Conservation (phyloP, 2,797 vertebrate species). For the Craterocephalus amniculus region DNA sequence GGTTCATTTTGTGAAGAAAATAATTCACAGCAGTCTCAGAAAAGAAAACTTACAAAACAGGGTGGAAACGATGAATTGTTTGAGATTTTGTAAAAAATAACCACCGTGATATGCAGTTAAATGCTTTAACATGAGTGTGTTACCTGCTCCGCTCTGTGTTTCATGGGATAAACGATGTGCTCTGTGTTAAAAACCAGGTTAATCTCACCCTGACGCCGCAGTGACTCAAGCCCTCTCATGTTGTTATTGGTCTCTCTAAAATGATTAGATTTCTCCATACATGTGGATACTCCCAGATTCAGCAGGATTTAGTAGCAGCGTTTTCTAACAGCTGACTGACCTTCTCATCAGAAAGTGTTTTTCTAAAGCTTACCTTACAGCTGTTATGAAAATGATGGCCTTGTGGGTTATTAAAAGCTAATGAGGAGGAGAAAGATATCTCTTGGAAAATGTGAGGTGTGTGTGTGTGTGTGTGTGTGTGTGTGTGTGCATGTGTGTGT, state of each 20-base stretch:
- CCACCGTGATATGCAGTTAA: no score
- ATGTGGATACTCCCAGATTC: conserved; percentile 21
- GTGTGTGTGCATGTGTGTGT: conserved; percentile 39
- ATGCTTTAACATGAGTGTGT: no score
- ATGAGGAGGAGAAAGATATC: conserved; percentile 56
- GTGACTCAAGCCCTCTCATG: neutral
- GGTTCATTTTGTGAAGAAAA: neutral
- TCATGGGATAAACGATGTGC: neutral
- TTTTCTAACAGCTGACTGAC: conserved; percentile 54
- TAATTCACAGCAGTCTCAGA: neutral
- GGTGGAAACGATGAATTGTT: neutral
- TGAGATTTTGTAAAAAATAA: neutral
- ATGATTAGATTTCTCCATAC: neutral
- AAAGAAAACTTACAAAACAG: neutral
- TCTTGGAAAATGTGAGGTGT: conserved; percentile 36
- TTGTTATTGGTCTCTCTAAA: conserved; percentile 12
- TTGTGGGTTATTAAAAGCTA: conserved; percentile 64
- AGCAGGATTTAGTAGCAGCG: conserved; percentile 36
- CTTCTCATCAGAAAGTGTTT: conserved; percentile 56
- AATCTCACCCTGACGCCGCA: neutral
- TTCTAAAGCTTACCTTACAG: conserved; percentile 54
- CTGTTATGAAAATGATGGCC: conserved; percentile 59
- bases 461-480: conserved; percentile 24
- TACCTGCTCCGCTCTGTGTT: no score
- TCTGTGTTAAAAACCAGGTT: neutral